phyloP scores from a whole-genome alignment of 2,888 invertebrate species.

The Timema podura region DNA sequence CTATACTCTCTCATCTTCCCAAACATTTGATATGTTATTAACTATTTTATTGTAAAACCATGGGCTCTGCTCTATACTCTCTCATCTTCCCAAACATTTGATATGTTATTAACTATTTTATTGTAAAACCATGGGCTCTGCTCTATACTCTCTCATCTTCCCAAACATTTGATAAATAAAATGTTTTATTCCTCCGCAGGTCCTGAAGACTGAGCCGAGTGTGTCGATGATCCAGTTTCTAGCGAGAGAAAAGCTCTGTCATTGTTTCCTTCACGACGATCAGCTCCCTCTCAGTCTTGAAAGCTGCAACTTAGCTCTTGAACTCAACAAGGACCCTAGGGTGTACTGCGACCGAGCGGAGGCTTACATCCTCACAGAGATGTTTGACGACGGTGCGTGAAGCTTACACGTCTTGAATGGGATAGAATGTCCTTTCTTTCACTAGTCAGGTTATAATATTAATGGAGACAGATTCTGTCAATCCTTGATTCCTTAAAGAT shows the following conservation, averaged over 20 bases:
- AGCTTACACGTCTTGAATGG: not conserved
- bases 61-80: no score
- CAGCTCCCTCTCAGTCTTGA: conserved; percentile 66
- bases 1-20: no score
- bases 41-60: no score
- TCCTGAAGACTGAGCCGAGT: conserved; percentile 63
- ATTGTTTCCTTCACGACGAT: conserved; percentile 69
- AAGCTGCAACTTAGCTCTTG: conserved; percentile 75
- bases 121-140: no score
- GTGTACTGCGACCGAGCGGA: conserved; percentile 89
- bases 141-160: no score
- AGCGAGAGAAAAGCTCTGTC: conserved; percentile 75
- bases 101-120: no score
- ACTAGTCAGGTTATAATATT: not conserved
- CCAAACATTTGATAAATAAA: no score
- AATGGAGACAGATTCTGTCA: not conserved
- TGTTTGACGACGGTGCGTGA: conserved; percentile 77
- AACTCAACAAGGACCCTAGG: conserved; percentile 67
- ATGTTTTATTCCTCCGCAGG: conserved; percentile 35
- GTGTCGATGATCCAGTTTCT: conserved; percentile 67
- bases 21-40: no score
- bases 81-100: no score
- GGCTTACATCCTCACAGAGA: conserved; percentile 81
- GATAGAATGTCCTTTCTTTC: no score
- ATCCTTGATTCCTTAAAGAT: not conserved